Conservation (phyloP, 1,140 invertebrate genomes). For the Dreissena rostriformis region DNA sequence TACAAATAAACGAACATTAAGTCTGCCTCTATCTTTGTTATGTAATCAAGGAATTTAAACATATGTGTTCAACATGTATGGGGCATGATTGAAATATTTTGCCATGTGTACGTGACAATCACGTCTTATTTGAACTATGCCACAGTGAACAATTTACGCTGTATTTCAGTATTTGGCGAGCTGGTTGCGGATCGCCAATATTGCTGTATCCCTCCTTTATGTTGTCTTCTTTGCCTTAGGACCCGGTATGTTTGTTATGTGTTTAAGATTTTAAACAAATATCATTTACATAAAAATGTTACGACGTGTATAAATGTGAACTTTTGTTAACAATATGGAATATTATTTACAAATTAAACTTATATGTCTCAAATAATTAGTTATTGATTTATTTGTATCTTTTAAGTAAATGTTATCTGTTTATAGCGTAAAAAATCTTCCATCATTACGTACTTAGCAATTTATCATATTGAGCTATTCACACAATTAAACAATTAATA, state of each 20-base stretch:
- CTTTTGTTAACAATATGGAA: too few relatives aligned
- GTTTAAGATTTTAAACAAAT: too few relatives aligned
- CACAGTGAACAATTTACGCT: neutral
- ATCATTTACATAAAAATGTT: too few relatives aligned
- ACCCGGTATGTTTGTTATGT: slow-evolving; percentile 66
- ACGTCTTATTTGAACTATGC: neutral
- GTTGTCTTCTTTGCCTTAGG: slow-evolving; percentile 96
- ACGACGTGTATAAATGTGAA: too few relatives aligned
- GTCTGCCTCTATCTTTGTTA: too few relatives aligned
- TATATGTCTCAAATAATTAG: too few relatives aligned
- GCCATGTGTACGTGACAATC: too few relatives aligned
- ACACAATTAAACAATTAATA: neutral
- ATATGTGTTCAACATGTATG: neutral
- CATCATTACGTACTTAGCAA: neutral
- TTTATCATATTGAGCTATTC: neutral
- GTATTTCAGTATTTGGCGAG: slow-evolving; percentile 84
- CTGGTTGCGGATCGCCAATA: slow-evolving; percentile 95
- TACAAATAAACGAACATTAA: too few relatives aligned
- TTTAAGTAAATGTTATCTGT: neutral
- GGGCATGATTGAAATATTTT: neutral
- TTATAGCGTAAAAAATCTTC: neutral
- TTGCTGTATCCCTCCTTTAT: slow-evolving; percentile 90
- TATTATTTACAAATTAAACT: too few relatives aligned
- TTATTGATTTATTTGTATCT: too few relatives aligned
- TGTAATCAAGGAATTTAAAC: too few relatives aligned